Evolutionary conservation across 2,797 vertebrate genomes (phyloP), one percentile per base, ranked within the genome.

Genomic region (Ataeniobius toweri): DNA sequence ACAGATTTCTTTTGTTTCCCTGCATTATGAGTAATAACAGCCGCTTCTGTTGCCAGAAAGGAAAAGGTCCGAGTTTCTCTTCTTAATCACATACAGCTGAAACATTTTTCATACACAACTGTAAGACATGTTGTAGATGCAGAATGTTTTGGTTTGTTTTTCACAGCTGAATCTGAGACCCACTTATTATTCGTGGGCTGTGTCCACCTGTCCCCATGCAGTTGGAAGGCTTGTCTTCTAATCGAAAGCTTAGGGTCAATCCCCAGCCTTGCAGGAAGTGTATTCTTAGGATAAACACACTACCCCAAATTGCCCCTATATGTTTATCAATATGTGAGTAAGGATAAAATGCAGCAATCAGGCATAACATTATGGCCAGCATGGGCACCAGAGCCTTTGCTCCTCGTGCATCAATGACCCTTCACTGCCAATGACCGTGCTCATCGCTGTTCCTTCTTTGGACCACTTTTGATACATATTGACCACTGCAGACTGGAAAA

Each of bases 21-120:
- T 12, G 0, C 18, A 3, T 51, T 41, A 26, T 53, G 55, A 67
- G 36, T 58, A 76, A 73, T 69, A 76, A 68, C 69, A 36, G 73
- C 26, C 44, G 31, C 50, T 75, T 69, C 80, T 78, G 77, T 31
- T 56, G n/a, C 26, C 69, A 58, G 4, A 80, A 65, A 72, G 46
- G 26, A n/a, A 69, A 71, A 63, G 61, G 59, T 41, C 58, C 3
- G 44, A 63, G 20, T 22, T 48, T 51, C 67, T 48, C 18, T 67
- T 20, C 8, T 50, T 77, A 68, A 75, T 68, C 61, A 72, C 59
- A 77, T 61, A 67, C 61, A 44, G 28, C 65, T 0, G 28, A 69
- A 48, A n/a, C 41, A 69, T 69, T 48, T 69, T 26, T 69, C 13
- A 46, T 69, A 46, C 24, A 48, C 39, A 67, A 67, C 2, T 6